Evolutionary conservation across 2,797 vertebrate species (phyloP), one percentile per base, ranked within the genome.

Genomic region (Sebastes vulpes): DNA sequence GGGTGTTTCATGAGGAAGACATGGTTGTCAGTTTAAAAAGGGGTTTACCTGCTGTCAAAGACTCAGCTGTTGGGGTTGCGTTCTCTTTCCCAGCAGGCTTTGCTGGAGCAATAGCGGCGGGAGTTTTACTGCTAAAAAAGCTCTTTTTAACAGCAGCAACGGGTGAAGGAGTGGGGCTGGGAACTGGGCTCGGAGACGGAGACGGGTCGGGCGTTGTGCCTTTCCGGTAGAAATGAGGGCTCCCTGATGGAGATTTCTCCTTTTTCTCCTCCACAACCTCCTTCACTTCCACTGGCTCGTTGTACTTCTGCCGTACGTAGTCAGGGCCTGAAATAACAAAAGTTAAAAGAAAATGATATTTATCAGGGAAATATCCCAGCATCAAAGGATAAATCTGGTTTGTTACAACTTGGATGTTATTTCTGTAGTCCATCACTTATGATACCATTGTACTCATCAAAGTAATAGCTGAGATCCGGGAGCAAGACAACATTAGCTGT

Each of bases 201-300:
- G 97, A 97, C 11, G 85, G 91, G 56, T 84, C 94, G 21, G 98
- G 98, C 9, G 98, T 99, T 0, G 98, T 99, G 88, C 98, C 98
- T 96, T 99, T 99, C 35, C 98, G 96, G 92, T 99, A 99, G 94
- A 99, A 99, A 91, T 99, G 98, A 77, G 98, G 98, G 48, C 98
- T 99, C 75, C 97, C 95, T 77, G 97, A 97, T 50, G 97, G 97
- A 16, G 96, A 95, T 72, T 98, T 98, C 80, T 97, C 96, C 31
- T 95, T 97, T 79, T 97, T 97, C 92, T 98, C 98, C 83, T 98
- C 97, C 91, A 97, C 97, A 28, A 96, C 95, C 82, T 98, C 98
- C 90, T 97, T 97, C 77, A 95, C 91, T 32, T 97, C 98, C 26
- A 96, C 72, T 2, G 97, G 96, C 85, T 98, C 98, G 68, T 97